phyloP scores from a whole-genome alignment of 2,797 vertebrate species.

The Eupleurogrammus muticus region DNA sequence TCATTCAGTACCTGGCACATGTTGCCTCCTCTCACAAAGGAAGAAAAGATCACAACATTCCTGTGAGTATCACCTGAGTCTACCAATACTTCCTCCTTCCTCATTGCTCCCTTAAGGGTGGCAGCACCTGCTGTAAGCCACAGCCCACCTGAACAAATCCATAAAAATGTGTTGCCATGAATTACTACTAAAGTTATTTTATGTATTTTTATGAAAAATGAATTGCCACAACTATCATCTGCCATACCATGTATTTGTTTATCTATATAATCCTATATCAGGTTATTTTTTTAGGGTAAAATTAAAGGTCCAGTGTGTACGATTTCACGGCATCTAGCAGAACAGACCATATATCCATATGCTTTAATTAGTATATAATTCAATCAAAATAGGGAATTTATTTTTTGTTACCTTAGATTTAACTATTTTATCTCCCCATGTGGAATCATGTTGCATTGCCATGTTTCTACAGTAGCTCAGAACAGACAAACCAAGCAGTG shows the following conservation, averaged over 20 bases:
- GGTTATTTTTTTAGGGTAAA: background rate
- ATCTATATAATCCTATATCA: background rate
- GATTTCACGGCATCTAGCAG: no score
- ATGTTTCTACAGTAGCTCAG: no score
- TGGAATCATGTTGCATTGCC: no score
- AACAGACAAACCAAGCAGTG: no score
- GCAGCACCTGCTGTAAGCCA: background rate
- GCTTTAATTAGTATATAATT: no score
- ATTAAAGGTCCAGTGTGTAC: no score
- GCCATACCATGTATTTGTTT: background rate
- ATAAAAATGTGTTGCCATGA: constrained; percentile 7
- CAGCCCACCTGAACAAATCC: constrained; percentile 1
- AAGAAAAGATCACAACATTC: constrained; percentile 97
- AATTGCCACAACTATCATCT: background rate
- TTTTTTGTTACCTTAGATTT: no score
- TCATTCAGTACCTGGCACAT: constrained; percentile 98
- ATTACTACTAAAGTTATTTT: background rate
- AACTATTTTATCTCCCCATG: no score
- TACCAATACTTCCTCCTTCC: background rate
- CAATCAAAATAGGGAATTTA: no score
- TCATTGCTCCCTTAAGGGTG: background rate
- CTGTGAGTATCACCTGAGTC: constrained; percentile 88
- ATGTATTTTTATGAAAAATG: constrained; percentile 1
- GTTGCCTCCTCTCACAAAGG: constrained; percentile 99
- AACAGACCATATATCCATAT: no score